phyloP scores from a whole-genome alignment of 2,113 vertebrate species.

The Coracopsis vasa region DNA sequence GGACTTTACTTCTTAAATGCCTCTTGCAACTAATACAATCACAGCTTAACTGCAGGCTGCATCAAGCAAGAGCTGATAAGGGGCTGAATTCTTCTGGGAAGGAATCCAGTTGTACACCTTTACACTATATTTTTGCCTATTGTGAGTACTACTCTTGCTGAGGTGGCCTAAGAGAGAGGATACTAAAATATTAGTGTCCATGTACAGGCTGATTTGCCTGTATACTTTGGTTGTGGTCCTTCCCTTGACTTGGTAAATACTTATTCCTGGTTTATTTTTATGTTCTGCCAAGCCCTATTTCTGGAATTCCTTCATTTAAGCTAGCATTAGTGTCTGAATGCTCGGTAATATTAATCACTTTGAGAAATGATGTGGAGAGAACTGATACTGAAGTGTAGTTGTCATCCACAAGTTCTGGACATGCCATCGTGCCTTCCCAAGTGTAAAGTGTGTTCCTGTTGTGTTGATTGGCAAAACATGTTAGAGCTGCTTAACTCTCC shows the following conservation, averaged over 20 bases:
- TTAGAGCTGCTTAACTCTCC: neutral
- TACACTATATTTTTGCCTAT: neutral
- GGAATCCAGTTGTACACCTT: neutral
- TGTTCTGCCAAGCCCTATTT: neutral
- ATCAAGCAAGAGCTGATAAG: neutral
- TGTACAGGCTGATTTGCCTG: neutral
- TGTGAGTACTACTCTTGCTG: neutral
- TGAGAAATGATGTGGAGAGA: neutral
- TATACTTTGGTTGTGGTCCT: neutral
- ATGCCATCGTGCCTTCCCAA: neutral
- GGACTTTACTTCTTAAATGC: neutral
- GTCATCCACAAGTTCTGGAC: accelerated
- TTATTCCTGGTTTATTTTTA: neutral
- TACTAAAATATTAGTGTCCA: neutral
- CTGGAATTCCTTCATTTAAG: neutral
- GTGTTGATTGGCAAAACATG: neutral
- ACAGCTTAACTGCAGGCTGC: neutral
- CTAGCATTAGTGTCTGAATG: neutral
- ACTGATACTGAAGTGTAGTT: neutral
- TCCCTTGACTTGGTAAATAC: neutral
- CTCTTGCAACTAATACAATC: neutral
- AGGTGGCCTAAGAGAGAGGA: neutral
- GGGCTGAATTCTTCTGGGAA: neutral
- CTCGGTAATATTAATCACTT: neutral
- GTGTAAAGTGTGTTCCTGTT: neutral